Evolutionary conservation across 2,888 invertebrate species (phyloP), one percentile per base, ranked within the genome.

Genomic region (Steinernema scapterisci): DNA sequence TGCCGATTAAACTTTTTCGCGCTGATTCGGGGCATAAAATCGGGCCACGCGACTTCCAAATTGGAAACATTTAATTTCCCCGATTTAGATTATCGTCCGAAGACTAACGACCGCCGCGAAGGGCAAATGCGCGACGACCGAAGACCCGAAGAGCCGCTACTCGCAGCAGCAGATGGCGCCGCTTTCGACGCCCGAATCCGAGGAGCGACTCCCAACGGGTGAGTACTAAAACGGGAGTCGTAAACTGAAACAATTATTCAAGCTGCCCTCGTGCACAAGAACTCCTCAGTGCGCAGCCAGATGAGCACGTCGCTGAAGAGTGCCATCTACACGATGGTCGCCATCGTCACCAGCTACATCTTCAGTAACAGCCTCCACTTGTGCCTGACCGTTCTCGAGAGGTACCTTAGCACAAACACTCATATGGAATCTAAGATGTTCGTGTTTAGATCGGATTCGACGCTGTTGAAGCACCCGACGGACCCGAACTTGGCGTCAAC

Each of bases 251-350:
- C 63, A 63, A 63, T 63, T 31, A 63, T 63, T 63, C 31, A 27
- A 63, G 63, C 27, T 5, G 63, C 63, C 9, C 63, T 63, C n/a
- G 63, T 63, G 63, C 63, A 63, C 6, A 63, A 63, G 63, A 63
- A 27, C 31, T 63, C 63, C 2, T 6, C 38, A 9, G 16, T 63
- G 63, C 63, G 63, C 31, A 25, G 63, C 19, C 63, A 63, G 63
- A 80, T 76, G 73, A 76, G 73, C 56, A 44, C 77, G 0, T 82
- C 82, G 16, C 86, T 83, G 72, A 82, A 83, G 44, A 80, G 81
- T 23, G 86, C 86, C 6, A 83, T 86, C 21, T 83, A 83, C 73
- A 86, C 86, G 7, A 86, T 87, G 86, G 80, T 84, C 0, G 85
- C 84, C 31, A 86, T 87, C 79, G 85, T 87, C 31, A 78, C 82